Base-by-base conservation (phyloP, 2,888 invertebrate genomes). In the Drosophila robusta region DNA sequence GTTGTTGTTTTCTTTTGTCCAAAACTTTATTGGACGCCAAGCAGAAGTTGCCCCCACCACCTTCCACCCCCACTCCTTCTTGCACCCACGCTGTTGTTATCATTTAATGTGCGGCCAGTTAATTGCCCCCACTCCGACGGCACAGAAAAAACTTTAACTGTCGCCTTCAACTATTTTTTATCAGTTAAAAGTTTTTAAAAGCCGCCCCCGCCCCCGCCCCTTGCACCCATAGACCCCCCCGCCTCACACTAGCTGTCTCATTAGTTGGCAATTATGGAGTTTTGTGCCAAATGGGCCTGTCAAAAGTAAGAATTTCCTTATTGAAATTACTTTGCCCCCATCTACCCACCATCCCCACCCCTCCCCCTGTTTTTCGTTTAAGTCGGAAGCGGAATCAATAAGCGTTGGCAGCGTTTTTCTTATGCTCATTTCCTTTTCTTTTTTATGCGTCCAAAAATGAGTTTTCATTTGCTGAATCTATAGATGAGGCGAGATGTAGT, bases 51-150 rank as follows among this genome's bases (percentile, higher is more conserved):
- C 46, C 14, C 8, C 29, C 9, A 29, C 9, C 29, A 29, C 11
- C 8, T n/a, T 2, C 6, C 50, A 11, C 5, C 24, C 16, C 14
- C 24, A 12, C 32, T 26, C 24, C 36, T 18, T 52, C 49, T 26
- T 50, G 36, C 41, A 29, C 41, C 52, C 14, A 34, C 41, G 38
- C 60, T 57, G 41, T 65, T 77, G 78, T 80, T 83, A 83, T 80
- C 80, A 80, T 78, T 80, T 76, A 76, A 83, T 80, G 83, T 72
- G 75, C 74, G 71, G 78, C 78, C 80, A 80, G 86, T 83, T 83
- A 86, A 83, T 83, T 86, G 80, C 75, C 64, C 44, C 56, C 29
- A 11, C 57, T 38, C 26, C 34, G 18, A 11, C 6, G n/a, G 38
- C 12, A 32, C 24, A 22, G 22, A 54, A 69, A 78, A 57, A 79